Evolutionary conservation across 2,113 vertebrate species (phyloP).

Genomic region (Cyanoramphus novaezelandiae): DNA sequence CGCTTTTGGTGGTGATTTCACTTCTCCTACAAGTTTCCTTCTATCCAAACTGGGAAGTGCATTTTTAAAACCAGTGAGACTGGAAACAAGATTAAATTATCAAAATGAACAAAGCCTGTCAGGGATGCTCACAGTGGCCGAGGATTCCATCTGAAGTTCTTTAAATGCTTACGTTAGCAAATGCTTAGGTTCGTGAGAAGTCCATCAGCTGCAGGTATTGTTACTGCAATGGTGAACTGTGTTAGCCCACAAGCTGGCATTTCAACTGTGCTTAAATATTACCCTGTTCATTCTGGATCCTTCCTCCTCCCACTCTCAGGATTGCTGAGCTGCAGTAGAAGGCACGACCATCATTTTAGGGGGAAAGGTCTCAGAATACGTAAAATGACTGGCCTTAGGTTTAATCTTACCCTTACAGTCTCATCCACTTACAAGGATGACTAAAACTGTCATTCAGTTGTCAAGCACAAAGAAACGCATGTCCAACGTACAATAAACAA

Average conservation of each 20-base stretch:
- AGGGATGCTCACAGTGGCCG: neutral
- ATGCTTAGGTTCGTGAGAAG: neutral
- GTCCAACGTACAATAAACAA: neutral
- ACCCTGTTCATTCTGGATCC: neutral
- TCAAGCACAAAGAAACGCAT: fast-evolving
- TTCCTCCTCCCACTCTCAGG: too few relatives aligned
- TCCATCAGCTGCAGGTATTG: fast-evolving
- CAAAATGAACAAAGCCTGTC: neutral
- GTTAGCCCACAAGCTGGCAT: neutral
- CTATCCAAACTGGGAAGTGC: neutral
- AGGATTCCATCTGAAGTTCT: neutral
- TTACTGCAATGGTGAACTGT: fast-evolving
- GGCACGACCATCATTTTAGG: neutral
- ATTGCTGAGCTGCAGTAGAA: neutral
- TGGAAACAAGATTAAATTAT: neutral
- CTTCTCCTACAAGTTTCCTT: neutral
- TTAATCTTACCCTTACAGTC: neutral
- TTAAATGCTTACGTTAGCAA: neutral
- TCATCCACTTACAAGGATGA: neutral
- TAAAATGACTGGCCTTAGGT: neutral
- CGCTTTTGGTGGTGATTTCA: neutral
- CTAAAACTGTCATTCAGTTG: neutral
- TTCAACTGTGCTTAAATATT: neutral
- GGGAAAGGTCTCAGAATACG: neutral
- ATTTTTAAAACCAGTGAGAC: neutral